Conservation (phyloP, 1,140 invertebrate species). For the Formica selysi region DNA sequence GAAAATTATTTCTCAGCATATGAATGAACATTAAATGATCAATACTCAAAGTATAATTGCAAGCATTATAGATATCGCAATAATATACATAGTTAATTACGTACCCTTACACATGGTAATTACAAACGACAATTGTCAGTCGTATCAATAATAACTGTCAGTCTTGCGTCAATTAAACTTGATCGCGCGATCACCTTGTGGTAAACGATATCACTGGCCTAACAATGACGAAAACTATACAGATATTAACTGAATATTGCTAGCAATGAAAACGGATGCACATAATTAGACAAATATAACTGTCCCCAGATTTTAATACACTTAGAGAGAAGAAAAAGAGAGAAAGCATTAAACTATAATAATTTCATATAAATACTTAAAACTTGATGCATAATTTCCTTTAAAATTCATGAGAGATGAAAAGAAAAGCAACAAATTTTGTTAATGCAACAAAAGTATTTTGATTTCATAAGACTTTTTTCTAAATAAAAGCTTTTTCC, state of each 20-base stretch:
- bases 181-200: slow-evolving; percentile 16
- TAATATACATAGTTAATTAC: slow-evolving; percentile 24
- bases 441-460: not conserved
- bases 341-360: not conserved
- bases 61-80: not conserved
- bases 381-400: not conserved
- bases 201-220: not conserved
- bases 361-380: not conserved
- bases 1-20: not conserved
- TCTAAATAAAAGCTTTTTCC: too few species aligned
- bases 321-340: too few species aligned
- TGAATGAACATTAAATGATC: not conserved
- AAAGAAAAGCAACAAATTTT: too few species aligned
- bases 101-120: slow-evolving; percentile 16
- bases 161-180: slow-evolving; percentile 5
- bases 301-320: too few species aligned
- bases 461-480: too few species aligned
- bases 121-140: slow-evolving; percentile 31
- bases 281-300: not conserved
- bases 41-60: not conserved
- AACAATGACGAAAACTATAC: not conserved
- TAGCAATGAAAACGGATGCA: not conserved
- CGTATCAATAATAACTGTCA: slow-evolving; percentile 18
- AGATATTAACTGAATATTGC: not conserved
- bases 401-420: not conserved